These are phyloP conservation scores for Lophius piscatorius DNA, from an alignment of 2,113 vertebrate genomes.

Conservation along the genomic window DNA sequence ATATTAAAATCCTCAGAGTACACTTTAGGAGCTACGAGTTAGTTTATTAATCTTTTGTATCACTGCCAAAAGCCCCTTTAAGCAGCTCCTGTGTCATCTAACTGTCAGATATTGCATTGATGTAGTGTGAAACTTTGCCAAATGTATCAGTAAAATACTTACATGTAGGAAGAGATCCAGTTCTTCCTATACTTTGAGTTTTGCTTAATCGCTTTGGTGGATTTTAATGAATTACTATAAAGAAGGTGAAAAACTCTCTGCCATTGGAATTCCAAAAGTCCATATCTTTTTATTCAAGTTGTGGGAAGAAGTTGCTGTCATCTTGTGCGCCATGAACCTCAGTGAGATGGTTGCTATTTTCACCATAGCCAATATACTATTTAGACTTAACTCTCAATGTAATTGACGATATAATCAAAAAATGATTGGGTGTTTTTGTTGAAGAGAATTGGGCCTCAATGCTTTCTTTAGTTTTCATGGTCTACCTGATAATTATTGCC, in stretches of 20 bases:
- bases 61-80: constrained; percentile 25
- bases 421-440: too few species aligned
- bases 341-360: constrained; percentile 9
- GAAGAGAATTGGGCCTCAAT: too few species aligned
- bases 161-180: neutral
- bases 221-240: constrained; percentile 25
- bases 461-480: too few species aligned
- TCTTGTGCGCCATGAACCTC: constrained; percentile 42
- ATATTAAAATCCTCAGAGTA: neutral
- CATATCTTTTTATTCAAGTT: constrained; percentile 55
- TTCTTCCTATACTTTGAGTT: constrained; percentile 13
- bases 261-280: constrained; percentile 26
- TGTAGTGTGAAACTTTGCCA: constrained; percentile 25
- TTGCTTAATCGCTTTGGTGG: constrained; percentile 10
- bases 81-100: constrained; percentile 6
- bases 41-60: neutral
- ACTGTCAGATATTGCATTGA: constrained; percentile 21
- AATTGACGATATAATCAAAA: too few species aligned
- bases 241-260: constrained; percentile 33
- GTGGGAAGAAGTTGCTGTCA: constrained; percentile 57
- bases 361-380: constrained; percentile 11
- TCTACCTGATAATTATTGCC: too few species aligned
- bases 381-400: too few species aligned
- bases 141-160: constrained; percentile 19
- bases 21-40: neutral